Conservation (phyloP, 2,888 invertebrate genomes). For the Nemotelus nigrinus region DNA sequence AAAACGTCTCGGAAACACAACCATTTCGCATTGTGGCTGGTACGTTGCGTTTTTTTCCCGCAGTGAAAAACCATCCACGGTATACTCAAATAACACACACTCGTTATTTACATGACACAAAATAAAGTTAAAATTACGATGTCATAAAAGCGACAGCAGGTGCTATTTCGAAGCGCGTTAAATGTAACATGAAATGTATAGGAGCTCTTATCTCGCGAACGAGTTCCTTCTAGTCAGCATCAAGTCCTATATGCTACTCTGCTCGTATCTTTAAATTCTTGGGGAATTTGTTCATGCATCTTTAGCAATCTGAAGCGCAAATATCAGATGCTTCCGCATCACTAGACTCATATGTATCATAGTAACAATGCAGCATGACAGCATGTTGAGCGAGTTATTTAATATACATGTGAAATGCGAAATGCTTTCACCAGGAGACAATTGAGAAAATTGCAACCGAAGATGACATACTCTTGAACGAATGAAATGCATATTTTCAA, state of each 20-base stretch:
- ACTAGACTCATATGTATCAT: background rate
- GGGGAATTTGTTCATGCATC: conserved; percentile 8
- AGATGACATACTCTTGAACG: no score
- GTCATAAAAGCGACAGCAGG: conserved; percentile 22
- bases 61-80: no score
- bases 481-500: no score
- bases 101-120: background rate
- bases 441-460: no score
- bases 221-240: background rate
- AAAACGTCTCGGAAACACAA: no score
- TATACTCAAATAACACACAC: no score
- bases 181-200: conserved; percentile 4
- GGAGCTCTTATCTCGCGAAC: background rate
- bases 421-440: background rate
- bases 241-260: background rate
- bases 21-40: no score
- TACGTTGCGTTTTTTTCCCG: no score
- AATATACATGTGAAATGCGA: background rate
- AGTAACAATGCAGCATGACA: background rate
- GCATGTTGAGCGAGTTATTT: background rate
- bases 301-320: background rate
- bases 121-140: conserved; percentile 21
- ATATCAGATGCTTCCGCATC: conserved; percentile 8
- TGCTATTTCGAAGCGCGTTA: conserved; percentile 9
- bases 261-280: conserved; percentile 8